phyloP scores from a whole-genome alignment of 2,888 invertebrate genomes.

The Sthenelais limicola region DNA sequence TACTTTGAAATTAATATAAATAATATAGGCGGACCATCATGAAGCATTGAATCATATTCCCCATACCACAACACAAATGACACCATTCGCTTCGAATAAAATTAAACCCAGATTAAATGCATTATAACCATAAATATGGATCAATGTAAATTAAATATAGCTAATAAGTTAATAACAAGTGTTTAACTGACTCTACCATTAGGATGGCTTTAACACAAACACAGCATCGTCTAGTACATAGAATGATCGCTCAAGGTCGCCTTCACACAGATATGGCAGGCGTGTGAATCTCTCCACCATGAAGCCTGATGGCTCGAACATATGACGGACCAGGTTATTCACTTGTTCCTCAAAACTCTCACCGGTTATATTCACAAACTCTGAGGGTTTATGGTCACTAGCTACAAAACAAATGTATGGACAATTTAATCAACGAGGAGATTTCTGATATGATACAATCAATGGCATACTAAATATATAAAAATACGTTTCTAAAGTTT shows the following conservation, averaged over 20 bases:
- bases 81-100: no score
- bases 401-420: conserved; percentile 76
- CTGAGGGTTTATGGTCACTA: conserved; percentile 73
- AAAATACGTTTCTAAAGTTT: no score
- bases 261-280: conserved; percentile 96
- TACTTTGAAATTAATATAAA: no score
- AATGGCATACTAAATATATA: no score
- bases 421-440: background rate
- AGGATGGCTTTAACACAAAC: conserved; percentile 76
- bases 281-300: conserved; percentile 87
- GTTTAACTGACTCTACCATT: no score
- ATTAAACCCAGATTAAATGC: no score
- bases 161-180: no score
- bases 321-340: conserved; percentile 78
- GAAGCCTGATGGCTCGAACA: conserved; percentile 81
- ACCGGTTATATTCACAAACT: conserved; percentile 69
- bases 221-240: conserved; percentile 93
- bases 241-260: conserved; percentile 84
- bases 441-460: background rate
- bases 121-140: no score
- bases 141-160: no score
- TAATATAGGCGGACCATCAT: no score
- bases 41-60: no score
- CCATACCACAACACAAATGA: no score
- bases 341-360: conserved; percentile 80